Evolutionary conservation across 2,888 invertebrate species (phyloP).

Genomic region (Hydropsyche betteni): DNA sequence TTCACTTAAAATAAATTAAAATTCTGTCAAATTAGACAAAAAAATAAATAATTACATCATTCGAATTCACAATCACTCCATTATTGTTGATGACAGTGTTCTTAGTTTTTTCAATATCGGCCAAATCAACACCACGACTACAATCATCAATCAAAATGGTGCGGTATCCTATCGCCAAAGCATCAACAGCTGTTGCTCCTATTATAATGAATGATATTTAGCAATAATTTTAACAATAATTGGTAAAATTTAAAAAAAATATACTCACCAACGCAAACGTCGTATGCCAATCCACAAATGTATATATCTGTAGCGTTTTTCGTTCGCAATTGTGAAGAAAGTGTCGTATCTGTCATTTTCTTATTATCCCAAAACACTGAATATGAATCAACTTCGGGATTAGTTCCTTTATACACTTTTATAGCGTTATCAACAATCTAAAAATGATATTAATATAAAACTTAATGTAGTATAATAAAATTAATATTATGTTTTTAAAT

Average conservation of each 20-base stretch:
- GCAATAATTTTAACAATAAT: slow-evolving; percentile 24
- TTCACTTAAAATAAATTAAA: background rate
- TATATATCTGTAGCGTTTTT: slow-evolving; percentile 90
- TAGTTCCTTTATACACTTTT: slow-evolving; percentile 90
- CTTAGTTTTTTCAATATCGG: slow-evolving; percentile 86
- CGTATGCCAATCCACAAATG: slow-evolving; percentile 94
- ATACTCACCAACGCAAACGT: slow-evolving; percentile 86
- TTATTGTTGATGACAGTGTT: slow-evolving; percentile 76
- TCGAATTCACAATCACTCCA: slow-evolving; percentile 83
- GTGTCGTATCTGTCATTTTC: slow-evolving; percentile 85
- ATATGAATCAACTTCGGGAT: slow-evolving; percentile 96
- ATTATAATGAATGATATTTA: slow-evolving; percentile 30
- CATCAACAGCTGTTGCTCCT: slow-evolving; percentile 89
- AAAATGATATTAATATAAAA: slow-evolving; percentile 46
- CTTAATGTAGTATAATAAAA: background rate
- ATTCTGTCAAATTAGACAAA: background rate
- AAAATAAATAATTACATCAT: slow-evolving; percentile 65
- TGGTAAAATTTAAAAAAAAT: background rate
- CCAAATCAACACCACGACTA: slow-evolving; percentile 84
- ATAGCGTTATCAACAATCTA: slow-evolving; percentile 78
- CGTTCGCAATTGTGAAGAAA: slow-evolving; percentile 81
- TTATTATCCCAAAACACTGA: slow-evolving; percentile 99
- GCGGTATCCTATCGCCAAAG: slow-evolving; percentile 89
- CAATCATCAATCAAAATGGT: slow-evolving; percentile 91
- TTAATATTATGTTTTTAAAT: slow-evolving; percentile 12